phyloP scores from a whole-genome alignment of 2,797 vertebrate genomes.

The Lemur catta region DNA sequence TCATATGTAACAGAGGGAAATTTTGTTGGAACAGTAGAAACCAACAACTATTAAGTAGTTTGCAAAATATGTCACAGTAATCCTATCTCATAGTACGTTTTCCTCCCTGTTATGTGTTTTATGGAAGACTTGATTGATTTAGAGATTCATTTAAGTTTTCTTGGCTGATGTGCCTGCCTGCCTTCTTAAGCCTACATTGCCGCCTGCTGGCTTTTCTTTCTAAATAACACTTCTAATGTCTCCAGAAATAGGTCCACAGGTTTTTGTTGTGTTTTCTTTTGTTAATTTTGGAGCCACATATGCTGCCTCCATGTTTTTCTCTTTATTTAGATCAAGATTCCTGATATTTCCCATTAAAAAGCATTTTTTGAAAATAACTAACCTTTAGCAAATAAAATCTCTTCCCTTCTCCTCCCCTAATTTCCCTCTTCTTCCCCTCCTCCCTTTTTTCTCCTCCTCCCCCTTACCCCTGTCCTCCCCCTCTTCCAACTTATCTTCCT shows the following conservation, averaged over 20 bases:
- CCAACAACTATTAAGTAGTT: neutral
- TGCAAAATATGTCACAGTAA: neutral
- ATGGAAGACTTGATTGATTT: neutral
- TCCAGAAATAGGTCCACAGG: neutral
- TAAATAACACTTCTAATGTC: neutral
- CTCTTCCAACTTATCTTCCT: neutral
- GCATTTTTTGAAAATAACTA: neutral
- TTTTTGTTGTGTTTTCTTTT: neutral
- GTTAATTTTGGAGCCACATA: too few relatives aligned
- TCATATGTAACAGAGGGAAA: neutral
- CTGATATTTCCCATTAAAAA: neutral
- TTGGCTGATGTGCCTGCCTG: neutral
- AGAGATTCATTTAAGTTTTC: neutral
- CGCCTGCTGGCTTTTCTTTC: neutral
- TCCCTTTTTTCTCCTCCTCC: too few relatives aligned
- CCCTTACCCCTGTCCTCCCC: neutral
- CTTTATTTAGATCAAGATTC: neutral
- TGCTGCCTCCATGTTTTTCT: neutral
- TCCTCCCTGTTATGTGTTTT: neutral
- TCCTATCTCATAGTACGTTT: neutral
- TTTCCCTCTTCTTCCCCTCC: too few relatives aligned
- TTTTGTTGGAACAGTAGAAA: conserved; percentile 17
- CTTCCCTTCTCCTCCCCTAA: neutral
- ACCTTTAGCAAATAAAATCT: neutral
- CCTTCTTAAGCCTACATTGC: neutral